Evolutionary conservation across 2,888 invertebrate genomes (phyloP).

Genomic region (Blastobasis adustella): DNA sequence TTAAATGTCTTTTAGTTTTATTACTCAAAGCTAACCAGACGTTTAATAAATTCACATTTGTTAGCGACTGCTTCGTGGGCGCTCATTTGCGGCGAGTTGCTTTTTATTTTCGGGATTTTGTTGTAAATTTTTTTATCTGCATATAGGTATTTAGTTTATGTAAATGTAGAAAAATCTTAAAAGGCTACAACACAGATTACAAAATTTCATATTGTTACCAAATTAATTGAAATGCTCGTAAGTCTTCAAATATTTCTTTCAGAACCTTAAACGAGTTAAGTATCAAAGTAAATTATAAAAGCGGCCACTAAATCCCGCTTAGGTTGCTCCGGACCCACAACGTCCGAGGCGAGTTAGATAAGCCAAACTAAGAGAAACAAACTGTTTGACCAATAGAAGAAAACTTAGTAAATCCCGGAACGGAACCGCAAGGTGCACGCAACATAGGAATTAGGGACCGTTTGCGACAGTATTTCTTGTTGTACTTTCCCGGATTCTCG

Average conservation of each 20-base stretch:
- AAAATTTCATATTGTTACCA: no score
- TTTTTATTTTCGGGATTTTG: no score
- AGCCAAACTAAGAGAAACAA: conserved; percentile 42
- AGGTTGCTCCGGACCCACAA: conserved; percentile 8
- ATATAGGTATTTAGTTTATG: no score
- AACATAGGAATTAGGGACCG: conserved; percentile 32
- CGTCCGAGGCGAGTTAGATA: conserved; percentile 29
- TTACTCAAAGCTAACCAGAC: conserved; percentile 9
- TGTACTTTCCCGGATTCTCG: not conserved
- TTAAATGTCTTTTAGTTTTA: conserved; percentile 39
- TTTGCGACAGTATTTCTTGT: conserved; percentile 14
- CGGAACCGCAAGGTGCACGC: conserved; percentile 54
- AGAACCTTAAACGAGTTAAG: no score
- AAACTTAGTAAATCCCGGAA: conserved; percentile 61
- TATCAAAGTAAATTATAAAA: no score
- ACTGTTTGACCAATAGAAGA: conserved; percentile 57
- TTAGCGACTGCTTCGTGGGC: not conserved
- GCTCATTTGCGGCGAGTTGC: not conserved
- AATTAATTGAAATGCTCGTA: no score
- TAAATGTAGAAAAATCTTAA: no score
- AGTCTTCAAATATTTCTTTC: no score
- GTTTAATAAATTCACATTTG: conserved; percentile 4
- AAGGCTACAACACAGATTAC: no score
- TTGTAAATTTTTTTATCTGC: no score
- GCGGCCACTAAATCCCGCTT: no score